Percentiles rank a stretch among this genome's conserved stretches.
These are phyloP conservation scores for Parotia lawesii DNA, from an alignment of 2,113 vertebrate species.

Conservation along the genomic window DNA sequence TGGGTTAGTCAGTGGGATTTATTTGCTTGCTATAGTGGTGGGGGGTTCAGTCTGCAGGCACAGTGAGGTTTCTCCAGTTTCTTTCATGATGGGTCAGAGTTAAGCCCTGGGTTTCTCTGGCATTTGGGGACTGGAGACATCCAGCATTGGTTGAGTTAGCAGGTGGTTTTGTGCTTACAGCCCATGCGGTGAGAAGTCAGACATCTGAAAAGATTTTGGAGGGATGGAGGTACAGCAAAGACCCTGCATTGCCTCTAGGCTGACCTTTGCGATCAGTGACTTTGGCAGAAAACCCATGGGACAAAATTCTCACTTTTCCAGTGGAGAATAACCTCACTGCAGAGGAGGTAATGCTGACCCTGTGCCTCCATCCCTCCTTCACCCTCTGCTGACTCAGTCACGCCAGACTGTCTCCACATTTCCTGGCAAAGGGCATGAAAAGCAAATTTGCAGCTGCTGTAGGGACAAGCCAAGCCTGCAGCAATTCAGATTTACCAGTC, in stretches of 20 bases:
- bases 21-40: background rate
- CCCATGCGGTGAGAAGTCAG: background rate
- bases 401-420: background rate
- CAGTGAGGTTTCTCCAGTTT: background rate
- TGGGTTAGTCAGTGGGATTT: background rate
- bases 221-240: background rate
- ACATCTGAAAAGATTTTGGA: background rate
- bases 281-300: background rate
- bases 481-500: background rate
- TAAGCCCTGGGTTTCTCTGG: background rate
- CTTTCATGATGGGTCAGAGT: background rate
- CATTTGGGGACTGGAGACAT: background rate
- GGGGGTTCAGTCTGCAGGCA: background rate
- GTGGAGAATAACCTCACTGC: background rate
- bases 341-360: background rate
- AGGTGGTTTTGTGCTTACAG: background rate
- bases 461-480: background rate
- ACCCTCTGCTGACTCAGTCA: background rate
- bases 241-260: background rate
- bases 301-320: background rate
- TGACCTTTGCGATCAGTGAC: background rate
- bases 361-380: background rate
- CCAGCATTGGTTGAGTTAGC: background rate
- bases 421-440: background rate
- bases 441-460: background rate